Conservation (phyloP, 1,140 invertebrate species). For the Zaprionus inermis region DNA sequence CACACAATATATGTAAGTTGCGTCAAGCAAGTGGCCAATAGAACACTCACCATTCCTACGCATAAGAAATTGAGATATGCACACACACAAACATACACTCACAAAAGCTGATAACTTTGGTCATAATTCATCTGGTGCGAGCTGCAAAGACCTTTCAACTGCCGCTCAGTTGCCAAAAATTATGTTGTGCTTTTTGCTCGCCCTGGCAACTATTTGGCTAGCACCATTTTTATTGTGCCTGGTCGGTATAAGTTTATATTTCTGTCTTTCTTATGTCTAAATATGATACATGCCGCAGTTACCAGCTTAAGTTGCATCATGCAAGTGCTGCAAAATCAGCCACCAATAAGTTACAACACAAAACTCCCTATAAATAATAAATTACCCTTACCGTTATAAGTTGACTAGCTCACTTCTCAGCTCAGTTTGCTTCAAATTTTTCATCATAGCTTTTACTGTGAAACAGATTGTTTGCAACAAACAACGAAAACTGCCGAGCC, state of each 20-base stretch:
- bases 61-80: background rate
- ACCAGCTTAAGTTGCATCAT: slow-evolving; percentile 37
- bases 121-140: slow-evolving; percentile 67
- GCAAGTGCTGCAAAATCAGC: slow-evolving; percentile 39
- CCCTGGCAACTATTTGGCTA: slow-evolving; percentile 39
- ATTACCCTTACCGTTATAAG: slow-evolving; percentile 56
- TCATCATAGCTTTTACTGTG: slow-evolving; percentile 62
- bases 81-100: slow-evolving; percentile 5
- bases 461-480: slow-evolving; percentile 78
- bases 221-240: slow-evolving; percentile 25
- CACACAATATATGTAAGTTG: slow-evolving; percentile 41
- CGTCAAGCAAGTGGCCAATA: slow-evolving; percentile 25
- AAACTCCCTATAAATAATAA: slow-evolving; percentile 43
- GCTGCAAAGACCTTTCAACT: slow-evolving; percentile 74
- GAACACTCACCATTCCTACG: slow-evolving; percentile 38
- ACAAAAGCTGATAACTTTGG: slow-evolving; percentile 63
- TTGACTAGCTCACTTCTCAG: slow-evolving; percentile 43
- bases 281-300: slow-evolving; percentile 69
- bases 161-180: slow-evolving; percentile 74
- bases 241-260: slow-evolving; percentile 78
- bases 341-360: slow-evolving; percentile 34
- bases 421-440: slow-evolving; percentile 75
- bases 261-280: slow-evolving; percentile 73
- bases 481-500: slow-evolving; percentile 65
- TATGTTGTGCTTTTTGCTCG: slow-evolving; percentile 48